Evolutionary conservation across 2,797 vertebrate genomes (phyloP).

Genomic region (Sylvia borin): DNA sequence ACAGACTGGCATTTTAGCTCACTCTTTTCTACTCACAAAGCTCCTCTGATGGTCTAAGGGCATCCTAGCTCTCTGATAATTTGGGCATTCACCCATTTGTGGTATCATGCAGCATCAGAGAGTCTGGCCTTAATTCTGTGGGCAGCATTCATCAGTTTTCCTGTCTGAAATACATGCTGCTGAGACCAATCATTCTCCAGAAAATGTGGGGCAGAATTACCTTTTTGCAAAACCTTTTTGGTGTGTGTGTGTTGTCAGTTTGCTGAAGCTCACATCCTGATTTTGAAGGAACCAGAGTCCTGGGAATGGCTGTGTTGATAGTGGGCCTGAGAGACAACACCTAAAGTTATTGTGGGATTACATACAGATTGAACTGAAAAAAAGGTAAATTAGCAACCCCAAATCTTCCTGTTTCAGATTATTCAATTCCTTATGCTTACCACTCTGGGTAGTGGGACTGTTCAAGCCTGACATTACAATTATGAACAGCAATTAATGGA

Average conservation of each 20-base stretch:
- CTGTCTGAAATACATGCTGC: rapidly evolving
- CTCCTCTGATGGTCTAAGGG: background rate
- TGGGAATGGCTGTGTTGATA: background rate
- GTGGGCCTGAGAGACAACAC: background rate
- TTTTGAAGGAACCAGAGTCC: background rate
- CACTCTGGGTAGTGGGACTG: background rate
- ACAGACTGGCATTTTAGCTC: background rate
- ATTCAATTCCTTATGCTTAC: background rate
- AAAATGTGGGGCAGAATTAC: background rate
- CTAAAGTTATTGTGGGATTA: background rate
- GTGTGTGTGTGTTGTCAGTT: background rate
- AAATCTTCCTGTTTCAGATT: background rate
- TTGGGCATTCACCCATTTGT: background rate
- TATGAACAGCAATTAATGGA: background rate
- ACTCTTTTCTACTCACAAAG: background rate
- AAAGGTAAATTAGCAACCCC: background rate
- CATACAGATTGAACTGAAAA: background rate
- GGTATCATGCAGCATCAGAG: background rate
- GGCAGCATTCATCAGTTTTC: background rate
- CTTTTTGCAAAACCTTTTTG: background rate
- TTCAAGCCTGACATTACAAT: background rate
- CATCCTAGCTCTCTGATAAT: background rate
- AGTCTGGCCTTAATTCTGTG: background rate
- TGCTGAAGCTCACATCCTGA: background rate
- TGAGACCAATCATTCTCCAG: background rate